phyloP scores from a whole-genome alignment of 2,888 invertebrate species.

The Spilosoma lubricipeda region DNA sequence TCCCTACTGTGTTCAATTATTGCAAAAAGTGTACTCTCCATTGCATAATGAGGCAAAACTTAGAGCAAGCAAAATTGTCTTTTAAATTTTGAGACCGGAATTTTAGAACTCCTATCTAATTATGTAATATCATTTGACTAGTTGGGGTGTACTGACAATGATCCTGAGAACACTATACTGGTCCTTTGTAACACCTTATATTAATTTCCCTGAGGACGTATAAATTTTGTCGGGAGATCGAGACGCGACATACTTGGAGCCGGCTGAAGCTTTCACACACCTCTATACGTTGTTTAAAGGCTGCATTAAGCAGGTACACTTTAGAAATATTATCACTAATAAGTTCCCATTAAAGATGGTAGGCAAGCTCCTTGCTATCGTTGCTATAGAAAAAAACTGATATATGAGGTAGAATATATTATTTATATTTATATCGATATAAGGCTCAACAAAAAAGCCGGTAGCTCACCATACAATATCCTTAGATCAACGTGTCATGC shows the following conservation, averaged over 20 bases:
- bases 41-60: not conserved
- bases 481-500: slow-evolving; percentile 47
- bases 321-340: not conserved
- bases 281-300: slow-evolving; percentile 27
- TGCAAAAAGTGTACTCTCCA: not conserved
- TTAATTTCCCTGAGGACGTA: slow-evolving; percentile 83
- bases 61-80: not conserved
- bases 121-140: slow-evolving; percentile 33
- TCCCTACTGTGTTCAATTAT: not conserved
- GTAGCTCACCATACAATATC: slow-evolving; percentile 38
- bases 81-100: not conserved
- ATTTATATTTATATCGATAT: not conserved
- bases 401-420: not conserved
- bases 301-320: not conserved
- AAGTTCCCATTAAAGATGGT: not conserved
- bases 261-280: slow-evolving; percentile 37
- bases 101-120: slow-evolving; percentile 39
- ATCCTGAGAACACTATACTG: slow-evolving; percentile 42
- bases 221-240: slow-evolving; percentile 75
- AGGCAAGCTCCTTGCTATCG: not conserved
- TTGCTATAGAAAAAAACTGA: not conserved
- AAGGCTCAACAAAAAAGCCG: not conserved
- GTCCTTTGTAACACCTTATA: slow-evolving; percentile 70
- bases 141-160: slow-evolving; percentile 26
- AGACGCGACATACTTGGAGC: slow-evolving; percentile 58